Percentiles rank a stretch among this genome's conserved stretches.
Conservation (phyloP, 2,797 vertebrate species). For the Ispidina picta region DNA sequence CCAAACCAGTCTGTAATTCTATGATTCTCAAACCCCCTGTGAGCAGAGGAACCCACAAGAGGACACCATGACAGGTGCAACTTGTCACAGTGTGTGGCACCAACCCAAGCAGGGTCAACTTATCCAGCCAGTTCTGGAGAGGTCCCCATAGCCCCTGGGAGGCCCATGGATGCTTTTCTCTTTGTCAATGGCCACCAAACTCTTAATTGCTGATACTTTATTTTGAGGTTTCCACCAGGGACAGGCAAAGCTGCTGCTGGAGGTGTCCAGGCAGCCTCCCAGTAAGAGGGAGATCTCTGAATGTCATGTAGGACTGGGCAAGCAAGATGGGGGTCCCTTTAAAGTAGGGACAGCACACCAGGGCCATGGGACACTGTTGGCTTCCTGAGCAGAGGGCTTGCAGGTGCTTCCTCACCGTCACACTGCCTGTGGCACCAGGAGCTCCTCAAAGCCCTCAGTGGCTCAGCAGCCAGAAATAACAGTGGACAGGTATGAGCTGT, state of each 20-base stretch:
- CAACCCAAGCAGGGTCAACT: neutral
- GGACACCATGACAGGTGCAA: fast-evolving
- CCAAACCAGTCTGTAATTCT: neutral
- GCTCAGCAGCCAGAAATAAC: neutral
- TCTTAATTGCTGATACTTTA: neutral
- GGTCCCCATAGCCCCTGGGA: neutral
- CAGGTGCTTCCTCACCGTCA: neutral
- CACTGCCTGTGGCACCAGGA: fast-evolving
- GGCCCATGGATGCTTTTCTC: neutral
- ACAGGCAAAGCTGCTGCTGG: neutral
- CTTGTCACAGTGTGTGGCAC: fast-evolving
- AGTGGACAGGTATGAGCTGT: neutral
- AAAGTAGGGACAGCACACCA: fast-evolving
- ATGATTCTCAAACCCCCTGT: neutral
- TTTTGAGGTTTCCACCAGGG: neutral
- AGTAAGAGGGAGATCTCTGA: neutral
- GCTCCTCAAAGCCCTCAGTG: fast-evolving
- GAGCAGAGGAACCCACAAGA: neutral
- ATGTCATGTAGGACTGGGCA: too few species aligned
- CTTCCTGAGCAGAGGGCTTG: neutral
- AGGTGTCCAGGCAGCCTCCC: neutral
- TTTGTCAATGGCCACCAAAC: neutral
- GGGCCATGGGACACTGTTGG: neutral
- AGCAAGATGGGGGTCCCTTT: neutral
- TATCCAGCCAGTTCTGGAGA: neutral